A percentile compares a stretch with the other conserved stretches of the same genome.
Evolutionary conservation across 1,140 invertebrate genomes (phyloP).

Genomic region (Nasonia longicornis): DNA sequence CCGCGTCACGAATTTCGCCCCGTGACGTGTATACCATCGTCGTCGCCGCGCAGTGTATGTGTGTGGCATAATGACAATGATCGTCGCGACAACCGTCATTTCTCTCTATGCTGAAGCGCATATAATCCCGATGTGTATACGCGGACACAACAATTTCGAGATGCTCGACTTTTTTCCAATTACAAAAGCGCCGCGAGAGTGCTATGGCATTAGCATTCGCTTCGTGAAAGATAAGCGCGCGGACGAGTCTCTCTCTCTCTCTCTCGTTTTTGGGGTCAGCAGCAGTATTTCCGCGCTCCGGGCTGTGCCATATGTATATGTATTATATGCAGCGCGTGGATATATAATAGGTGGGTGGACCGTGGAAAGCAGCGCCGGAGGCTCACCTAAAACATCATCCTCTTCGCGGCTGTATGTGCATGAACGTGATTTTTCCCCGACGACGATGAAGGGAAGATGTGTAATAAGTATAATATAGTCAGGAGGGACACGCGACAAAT

Average conservation of each 20-base stretch:
- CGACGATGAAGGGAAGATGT: background rate
- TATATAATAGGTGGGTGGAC: constrained; percentile 20
- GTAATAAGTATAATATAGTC: background rate
- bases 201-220: no score
- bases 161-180: background rate
- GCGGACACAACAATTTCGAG: background rate
- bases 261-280: constrained; percentile 12
- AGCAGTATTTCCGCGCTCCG: constrained; percentile 19
- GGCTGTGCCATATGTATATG: background rate
- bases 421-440: background rate
- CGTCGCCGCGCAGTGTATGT: background rate
- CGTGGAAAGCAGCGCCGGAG: background rate
- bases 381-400: background rate
- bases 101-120: no score
- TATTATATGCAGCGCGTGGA: background rate
- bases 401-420: background rate
- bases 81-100: background rate
- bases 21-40: background rate
- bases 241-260: no score
- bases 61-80: background rate
- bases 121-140: background rate
- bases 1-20: constrained; percentile 8
- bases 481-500: background rate
- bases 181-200: background rate
- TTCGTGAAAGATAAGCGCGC: background rate